These are phyloP conservation scores for Tiliacea aurago DNA, from an alignment of 2,888 invertebrate species.

Conservation along the genomic window DNA sequence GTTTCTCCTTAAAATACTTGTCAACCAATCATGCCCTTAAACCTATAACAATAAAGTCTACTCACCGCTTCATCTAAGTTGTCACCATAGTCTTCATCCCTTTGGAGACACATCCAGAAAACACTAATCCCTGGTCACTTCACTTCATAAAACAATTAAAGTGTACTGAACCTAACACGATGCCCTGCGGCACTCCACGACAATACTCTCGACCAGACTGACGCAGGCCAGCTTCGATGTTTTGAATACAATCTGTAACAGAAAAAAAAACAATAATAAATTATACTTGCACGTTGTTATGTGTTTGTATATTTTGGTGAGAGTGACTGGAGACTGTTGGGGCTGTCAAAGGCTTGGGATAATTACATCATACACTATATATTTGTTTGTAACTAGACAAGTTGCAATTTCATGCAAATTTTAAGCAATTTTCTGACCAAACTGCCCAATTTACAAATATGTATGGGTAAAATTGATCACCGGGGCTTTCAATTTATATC, in stretches of 20 bases:
- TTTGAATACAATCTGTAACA: conserved; percentile 90
- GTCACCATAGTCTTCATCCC: conserved; percentile 83
- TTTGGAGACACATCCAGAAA: conserved; percentile 88
- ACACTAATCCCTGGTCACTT: conserved; percentile 73
- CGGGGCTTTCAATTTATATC: not conserved
- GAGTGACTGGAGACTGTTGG: conserved; percentile 62
- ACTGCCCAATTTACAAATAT: not conserved
- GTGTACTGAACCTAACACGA: conserved; percentile 68
- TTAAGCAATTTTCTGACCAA: not conserved
- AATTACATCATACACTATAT: not conserved
- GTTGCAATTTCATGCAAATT: not conserved
- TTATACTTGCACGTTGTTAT: conserved; percentile 73
- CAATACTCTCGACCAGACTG: conserved; percentile 80
- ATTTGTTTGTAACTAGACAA: not conserved
- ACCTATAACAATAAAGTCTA: conserved; percentile 44
- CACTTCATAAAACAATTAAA: conserved; percentile 71
- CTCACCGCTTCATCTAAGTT: conserved; percentile 86
- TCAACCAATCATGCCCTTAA: conserved; percentile 1
- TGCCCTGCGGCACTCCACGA: conserved; percentile 83
- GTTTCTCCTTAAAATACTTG: not conserved
- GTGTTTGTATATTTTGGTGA: conserved; percentile 70
- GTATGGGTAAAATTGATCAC: not conserved
- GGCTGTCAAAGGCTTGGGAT: conserved; percentile 69
- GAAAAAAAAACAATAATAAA: conserved; percentile 89
- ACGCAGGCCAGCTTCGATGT: conserved; percentile 80